phyloP scores from a whole-genome alignment of 2,113 vertebrate genomes.

The Dromiciops gliroides region DNA sequence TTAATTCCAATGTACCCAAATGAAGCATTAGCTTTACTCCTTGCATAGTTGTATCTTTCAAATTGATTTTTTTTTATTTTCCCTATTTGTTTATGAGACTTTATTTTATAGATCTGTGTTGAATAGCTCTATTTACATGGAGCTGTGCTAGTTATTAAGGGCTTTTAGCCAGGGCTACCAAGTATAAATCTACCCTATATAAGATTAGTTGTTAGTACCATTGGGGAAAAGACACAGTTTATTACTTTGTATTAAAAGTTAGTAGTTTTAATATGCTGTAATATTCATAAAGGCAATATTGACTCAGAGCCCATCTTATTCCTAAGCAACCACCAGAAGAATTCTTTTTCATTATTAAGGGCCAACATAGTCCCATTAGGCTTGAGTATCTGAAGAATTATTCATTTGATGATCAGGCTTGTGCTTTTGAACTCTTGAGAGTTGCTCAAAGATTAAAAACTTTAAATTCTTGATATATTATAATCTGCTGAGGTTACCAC shows the following conservation, averaged over 20 bases:
- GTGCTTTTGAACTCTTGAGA: slow-evolving; percentile 64
- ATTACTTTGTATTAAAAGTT: slow-evolving; percentile 74
- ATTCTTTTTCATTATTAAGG: slow-evolving; percentile 78
- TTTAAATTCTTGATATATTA: slow-evolving; percentile 48
- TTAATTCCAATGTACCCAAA: slow-evolving; percentile 48
- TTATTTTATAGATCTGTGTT: slow-evolving; percentile 53
- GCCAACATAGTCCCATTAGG: slow-evolving; percentile 59
- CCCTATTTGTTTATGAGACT: slow-evolving; percentile 33
- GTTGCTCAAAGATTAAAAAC: slow-evolving; percentile 61
- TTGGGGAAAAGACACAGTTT: slow-evolving; percentile 68
- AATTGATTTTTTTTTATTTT: slow-evolving; percentile 37
- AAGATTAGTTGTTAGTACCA: slow-evolving; percentile 70
- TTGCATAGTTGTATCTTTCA: slow-evolving; percentile 5
- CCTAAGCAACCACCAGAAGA: slow-evolving; percentile 61
- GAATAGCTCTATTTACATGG: slow-evolving; percentile 61
- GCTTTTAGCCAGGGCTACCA: slow-evolving; percentile 54
- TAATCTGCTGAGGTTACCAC: slow-evolving; percentile 50
- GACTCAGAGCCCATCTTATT: slow-evolving; percentile 62
- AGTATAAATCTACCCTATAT: slow-evolving; percentile 69
- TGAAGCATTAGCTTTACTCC: slow-evolving; percentile 33
- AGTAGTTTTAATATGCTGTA: slow-evolving; percentile 66
- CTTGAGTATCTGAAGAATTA: slow-evolving; percentile 75
- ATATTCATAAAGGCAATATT: slow-evolving; percentile 67
- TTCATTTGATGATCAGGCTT: slow-evolving; percentile 61
- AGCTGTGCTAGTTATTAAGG: slow-evolving; percentile 43